phyloP scores from a whole-genome alignment of 2,113 vertebrate species.

The Sterrhoptilus dennistouni region DNA sequence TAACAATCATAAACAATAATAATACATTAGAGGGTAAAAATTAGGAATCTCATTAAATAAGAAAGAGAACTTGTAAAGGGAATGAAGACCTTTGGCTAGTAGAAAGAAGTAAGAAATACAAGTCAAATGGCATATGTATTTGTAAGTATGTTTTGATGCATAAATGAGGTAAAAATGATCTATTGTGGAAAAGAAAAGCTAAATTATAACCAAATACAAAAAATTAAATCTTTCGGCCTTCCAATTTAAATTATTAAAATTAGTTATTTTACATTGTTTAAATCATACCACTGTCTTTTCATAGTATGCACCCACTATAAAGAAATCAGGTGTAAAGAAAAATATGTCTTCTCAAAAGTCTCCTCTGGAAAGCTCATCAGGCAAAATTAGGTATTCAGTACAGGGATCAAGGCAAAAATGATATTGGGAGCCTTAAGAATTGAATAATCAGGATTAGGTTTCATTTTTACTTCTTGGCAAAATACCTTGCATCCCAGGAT shows the following conservation, averaged over 20 bases:
- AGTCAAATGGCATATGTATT: neutral
- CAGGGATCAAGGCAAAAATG: neutral
- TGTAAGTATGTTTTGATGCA: neutral
- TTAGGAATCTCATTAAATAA: neutral
- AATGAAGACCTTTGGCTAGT: neutral
- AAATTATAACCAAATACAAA: neutral
- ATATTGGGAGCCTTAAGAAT: neutral
- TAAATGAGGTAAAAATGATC: neutral
- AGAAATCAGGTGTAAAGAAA: neutral
- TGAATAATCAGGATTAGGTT: neutral
- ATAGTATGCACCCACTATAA: neutral
- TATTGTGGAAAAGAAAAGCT: neutral
- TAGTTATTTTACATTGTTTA: neutral
- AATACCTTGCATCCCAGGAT: neutral
- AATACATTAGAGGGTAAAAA: neutral
- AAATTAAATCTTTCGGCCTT: neutral
- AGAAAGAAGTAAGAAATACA: neutral
- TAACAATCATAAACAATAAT: neutral
- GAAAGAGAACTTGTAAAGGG: neutral
- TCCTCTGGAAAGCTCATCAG: neutral
- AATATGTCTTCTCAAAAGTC: neutral
- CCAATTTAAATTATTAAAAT: neutral
- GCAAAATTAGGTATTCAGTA: neutral
- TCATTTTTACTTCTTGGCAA: neutral
- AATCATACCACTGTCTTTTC: neutral